Conservation (phyloP, 2,797 vertebrate species). For the Podarcis lilfordi region DNA sequence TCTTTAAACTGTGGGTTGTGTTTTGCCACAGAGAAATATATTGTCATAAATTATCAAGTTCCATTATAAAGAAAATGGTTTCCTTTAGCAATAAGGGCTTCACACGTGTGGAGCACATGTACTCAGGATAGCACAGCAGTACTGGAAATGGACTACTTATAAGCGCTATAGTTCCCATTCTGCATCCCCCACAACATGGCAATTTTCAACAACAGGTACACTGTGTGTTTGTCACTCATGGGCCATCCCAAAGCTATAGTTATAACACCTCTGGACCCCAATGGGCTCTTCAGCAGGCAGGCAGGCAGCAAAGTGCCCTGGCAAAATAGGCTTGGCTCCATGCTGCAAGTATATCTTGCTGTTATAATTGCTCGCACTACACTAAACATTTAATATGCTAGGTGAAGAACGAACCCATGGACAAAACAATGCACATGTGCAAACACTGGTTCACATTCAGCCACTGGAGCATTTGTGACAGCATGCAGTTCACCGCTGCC, state of each 20-base stretch:
- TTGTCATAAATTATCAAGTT: not conserved
- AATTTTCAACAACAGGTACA: too few relatives aligned
- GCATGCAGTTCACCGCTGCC: not conserved
- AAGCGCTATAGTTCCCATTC: too few relatives aligned
- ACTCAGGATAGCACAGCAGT: not conserved
- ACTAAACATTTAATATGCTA: not conserved
- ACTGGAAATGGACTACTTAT: not conserved
- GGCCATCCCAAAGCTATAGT: too few relatives aligned
- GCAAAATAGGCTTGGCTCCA: not conserved
- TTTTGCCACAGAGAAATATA: too few relatives aligned
- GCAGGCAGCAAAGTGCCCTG: not conserved
- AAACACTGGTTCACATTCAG: not conserved
- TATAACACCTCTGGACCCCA: too few relatives aligned
- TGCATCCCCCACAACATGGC: too few relatives aligned
- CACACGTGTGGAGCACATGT: not conserved
- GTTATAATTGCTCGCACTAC: too few relatives aligned
- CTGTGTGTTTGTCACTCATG: too few relatives aligned
- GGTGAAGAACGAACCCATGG: not conserved
- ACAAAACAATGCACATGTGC: not conserved
- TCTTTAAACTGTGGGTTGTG: too few relatives aligned
- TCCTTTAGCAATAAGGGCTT: not conserved
- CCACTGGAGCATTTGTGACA: not conserved
- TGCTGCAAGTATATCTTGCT: not conserved
- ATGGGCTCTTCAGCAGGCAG: too few relatives aligned
- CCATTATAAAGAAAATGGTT: not conserved